These are phyloP conservation scores for Siniperca scherzeri DNA, from an alignment of 2,797 vertebrate species.

Conservation along the genomic window DNA sequence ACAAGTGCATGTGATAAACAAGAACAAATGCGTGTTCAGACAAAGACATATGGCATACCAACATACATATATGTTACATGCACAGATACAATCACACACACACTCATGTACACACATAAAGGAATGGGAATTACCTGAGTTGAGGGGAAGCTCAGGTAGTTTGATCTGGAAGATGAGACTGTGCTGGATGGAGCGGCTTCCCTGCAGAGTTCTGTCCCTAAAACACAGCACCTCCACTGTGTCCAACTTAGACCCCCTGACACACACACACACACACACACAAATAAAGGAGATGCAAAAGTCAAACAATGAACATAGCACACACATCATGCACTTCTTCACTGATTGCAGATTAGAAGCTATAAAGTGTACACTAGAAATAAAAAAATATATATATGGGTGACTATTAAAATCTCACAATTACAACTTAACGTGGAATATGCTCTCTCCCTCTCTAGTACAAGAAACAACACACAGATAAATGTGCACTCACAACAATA, in stretches of 20 bases:
- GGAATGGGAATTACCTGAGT: constrained; percentile 86
- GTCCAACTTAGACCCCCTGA: constrained; percentile 89
- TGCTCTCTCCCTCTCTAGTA: not conserved
- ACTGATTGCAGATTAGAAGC: not conserved
- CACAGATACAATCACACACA: not conserved
- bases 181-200: constrained; percentile 90
- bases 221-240: constrained; percentile 93
- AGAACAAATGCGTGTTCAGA: constrained; percentile 2
- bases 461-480: not conserved
- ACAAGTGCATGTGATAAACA: not conserved
- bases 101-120: not conserved
- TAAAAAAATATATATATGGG: not conserved
- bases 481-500: not conserved
- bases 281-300: constrained; percentile 7
- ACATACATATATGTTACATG: not conserved
- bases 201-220: constrained; percentile 95
- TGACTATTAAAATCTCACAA: not conserved
- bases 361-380: not conserved
- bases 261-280: constrained; percentile 47
- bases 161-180: constrained; percentile 93
- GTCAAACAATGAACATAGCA: not conserved
- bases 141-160: constrained; percentile 86
- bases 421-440: not conserved
- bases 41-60: not conserved
- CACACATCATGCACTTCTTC: not conserved